phyloP scores from a whole-genome alignment of 2,888 invertebrate species.

The Aporophyla nigra region DNA sequence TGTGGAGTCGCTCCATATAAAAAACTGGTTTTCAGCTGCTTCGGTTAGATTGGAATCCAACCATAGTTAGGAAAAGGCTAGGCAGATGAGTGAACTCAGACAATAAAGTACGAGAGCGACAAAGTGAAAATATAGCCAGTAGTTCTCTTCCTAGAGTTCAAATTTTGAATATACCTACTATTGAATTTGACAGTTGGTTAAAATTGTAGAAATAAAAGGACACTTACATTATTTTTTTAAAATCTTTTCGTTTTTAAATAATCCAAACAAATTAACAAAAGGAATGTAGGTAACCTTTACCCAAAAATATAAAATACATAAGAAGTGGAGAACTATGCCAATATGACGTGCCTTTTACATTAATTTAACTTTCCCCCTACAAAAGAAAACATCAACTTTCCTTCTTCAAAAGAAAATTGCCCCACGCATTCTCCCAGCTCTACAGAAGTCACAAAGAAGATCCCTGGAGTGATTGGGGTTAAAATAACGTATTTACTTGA shows the following conservation, averaged over 20 bases:
- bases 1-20: no score
- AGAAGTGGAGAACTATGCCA: neutral
- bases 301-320: neutral
- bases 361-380: conserved; percentile 12
- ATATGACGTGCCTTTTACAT: neutral
- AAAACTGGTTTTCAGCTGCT: no score
- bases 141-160: no score
- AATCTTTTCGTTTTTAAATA: neutral
- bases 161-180: no score
- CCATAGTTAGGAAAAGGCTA: no score
- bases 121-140: no score
- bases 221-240: no score
- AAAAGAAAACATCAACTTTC: conserved; percentile 24
- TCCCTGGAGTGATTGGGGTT: conserved; percentile 56
- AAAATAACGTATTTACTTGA: conserved; percentile 64
- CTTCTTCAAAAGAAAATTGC: conserved; percentile 30
- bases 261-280: neutral
- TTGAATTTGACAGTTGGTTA: no score
- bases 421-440: conserved; percentile 14
- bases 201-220: no score
- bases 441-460: conserved; percentile 6
- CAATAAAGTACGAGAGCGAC: no score
- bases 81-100: no score
- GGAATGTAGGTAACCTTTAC: neutral
- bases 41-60: no score